phyloP scores from a whole-genome alignment of 2,113 vertebrate genomes.

The Cynocephalus volans region DNA sequence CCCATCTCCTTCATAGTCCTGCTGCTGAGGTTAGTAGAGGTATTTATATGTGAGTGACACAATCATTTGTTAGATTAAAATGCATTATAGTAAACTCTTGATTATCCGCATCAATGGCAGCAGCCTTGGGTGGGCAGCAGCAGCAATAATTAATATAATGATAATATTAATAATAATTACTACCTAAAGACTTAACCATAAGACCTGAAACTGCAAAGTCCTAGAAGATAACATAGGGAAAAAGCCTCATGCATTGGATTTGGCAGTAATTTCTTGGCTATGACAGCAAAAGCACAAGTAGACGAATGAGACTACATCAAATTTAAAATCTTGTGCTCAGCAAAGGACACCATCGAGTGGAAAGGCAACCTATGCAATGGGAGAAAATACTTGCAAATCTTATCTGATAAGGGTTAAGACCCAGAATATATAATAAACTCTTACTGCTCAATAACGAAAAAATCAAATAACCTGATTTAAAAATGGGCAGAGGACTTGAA shows the following conservation, averaged over 20 bases:
- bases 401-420: background rate
- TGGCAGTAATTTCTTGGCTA: background rate
- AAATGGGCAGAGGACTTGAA: background rate
- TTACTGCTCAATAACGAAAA: background rate
- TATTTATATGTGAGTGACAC: background rate
- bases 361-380: background rate
- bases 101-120: background rate
- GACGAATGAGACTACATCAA: background rate
- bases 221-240: background rate
- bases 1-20: background rate
- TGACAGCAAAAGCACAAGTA: background rate
- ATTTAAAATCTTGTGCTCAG: background rate
- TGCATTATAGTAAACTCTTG: background rate
- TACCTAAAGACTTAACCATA: background rate
- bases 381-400: background rate
- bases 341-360: background rate
- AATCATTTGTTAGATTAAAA: background rate
- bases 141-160: background rate
- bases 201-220: background rate
- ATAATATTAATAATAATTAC: background rate
- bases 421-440: background rate
- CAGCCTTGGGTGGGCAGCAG: background rate
- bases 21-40: background rate
- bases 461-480: background rate
- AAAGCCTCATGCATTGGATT: background rate